Base-by-base conservation (phyloP, 2,888 invertebrate species). In the Cheilosia vulpina region DNA sequence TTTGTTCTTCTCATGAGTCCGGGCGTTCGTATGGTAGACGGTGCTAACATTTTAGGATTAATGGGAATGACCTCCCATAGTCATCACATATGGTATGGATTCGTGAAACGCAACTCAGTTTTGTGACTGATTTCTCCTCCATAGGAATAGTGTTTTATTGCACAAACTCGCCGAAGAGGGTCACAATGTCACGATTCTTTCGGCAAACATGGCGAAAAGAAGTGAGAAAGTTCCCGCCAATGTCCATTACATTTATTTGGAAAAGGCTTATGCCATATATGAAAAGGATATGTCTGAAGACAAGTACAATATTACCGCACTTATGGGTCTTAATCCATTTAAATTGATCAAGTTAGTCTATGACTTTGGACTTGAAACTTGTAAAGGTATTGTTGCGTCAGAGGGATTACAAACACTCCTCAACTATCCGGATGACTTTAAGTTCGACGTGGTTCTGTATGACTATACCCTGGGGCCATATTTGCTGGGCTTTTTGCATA, bases 401-500 rank as follows among this genome's bases (percentile, higher is more conserved):
- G 73, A 88, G 52, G 90, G 89, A 1, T n/a, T 90, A 0, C 77
- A 87, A 31, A 80, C 69, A n/a, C 75, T 91, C 3, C 72, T 90
- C 6, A 81, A 88, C 31, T 90, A 90, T 87, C 90, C 90, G 1
- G 75, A 87, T 50, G 78, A 89, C 45, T 91, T 90, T 43, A 87
- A 89, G 41, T 90, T 91, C 73, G 91, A 92, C 88, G 58, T 91
- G 41, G 89, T 91, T 15, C 76, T 92, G 5, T 88, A 90, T 65
- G 92, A 92, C 76, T 90, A 89, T 50, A 89, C 89, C 0, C 47
- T 88, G 38, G 90, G 90, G 1, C 88, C 90, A 4, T 89, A 89
- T 87, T 75, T 91, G 13, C 38, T 92, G 15, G 90, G 89, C 0
- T 89, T 91, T 58, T 82, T 89, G 0, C 88, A 91, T 41, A 89